phyloP scores from a whole-genome alignment of 2,113 vertebrate species.

The Mirounga angustirostris region DNA sequence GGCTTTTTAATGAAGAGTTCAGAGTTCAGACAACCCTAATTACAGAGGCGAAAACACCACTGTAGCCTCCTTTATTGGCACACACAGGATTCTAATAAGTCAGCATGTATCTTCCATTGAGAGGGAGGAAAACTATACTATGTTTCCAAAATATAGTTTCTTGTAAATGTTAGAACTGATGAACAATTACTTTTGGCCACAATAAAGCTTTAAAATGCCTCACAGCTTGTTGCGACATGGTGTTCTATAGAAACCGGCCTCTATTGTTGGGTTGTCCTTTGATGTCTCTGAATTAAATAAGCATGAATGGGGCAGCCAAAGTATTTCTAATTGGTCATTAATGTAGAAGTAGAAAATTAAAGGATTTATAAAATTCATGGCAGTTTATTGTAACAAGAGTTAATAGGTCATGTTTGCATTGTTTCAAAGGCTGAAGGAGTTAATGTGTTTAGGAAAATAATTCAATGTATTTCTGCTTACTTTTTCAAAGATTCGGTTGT shows the following conservation, averaged over 20 bases:
- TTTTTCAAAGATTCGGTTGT: conserved; percentile 93
- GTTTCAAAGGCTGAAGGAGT: background rate
- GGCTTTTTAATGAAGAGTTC: conserved; percentile 60
- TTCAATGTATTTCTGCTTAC: conserved; percentile 66
- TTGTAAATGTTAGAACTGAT: conserved; percentile 45
- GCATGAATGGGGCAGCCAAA: background rate
- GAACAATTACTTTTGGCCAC: background rate
- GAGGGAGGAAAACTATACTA: background rate
- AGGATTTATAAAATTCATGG: conserved; percentile 37
- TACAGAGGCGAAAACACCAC: background rate
- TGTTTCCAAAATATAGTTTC: conserved; percentile 61
- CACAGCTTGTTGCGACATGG: background rate
- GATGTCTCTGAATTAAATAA: conserved; percentile 37
- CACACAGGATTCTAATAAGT: conserved; percentile 37
- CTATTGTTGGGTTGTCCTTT: conserved; percentile 57
- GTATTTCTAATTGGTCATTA: conserved; percentile 51
- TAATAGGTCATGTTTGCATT: conserved; percentile 31
- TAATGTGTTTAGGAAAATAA: conserved; percentile 57
- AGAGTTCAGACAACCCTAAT: conserved; percentile 56
- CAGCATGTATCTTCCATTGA: conserved; percentile 62
- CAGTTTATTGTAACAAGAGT: background rate
- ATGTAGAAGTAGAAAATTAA: conserved; percentile 53
- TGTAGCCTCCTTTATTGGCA: conserved; percentile 50
- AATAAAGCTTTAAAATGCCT: conserved; percentile 56
- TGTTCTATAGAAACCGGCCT: conserved; percentile 10